A percentile compares a stretch with the other conserved stretches of the same genome.
phyloP scores from a whole-genome alignment of 2,888 invertebrate genomes.

The Neoascia interrupta region DNA sequence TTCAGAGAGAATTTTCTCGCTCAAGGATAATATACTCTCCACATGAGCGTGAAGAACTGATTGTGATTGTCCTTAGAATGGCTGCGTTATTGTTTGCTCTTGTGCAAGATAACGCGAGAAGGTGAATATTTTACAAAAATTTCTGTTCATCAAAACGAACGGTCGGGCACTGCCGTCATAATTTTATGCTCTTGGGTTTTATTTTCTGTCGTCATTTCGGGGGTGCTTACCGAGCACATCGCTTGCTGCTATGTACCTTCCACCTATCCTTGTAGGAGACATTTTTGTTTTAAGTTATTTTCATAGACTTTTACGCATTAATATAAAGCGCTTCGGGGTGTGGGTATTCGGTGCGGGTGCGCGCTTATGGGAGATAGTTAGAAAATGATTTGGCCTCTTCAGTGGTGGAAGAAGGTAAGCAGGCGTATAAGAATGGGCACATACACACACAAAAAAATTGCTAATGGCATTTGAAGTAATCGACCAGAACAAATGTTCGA shows the following conservation, averaged over 20 bases:
- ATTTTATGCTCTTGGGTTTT: conserved; percentile 36
- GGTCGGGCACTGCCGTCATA: conserved; percentile 21
- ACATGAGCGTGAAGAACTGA: conserved; percentile 67
- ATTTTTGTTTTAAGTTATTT: conserved; percentile 56
- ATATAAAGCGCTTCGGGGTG: neutral
- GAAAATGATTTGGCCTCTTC: conserved; percentile 49
- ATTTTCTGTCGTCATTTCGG: neutral
- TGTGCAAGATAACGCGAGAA: conserved; percentile 37
- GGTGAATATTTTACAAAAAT: conserved; percentile 55
- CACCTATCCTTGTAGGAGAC: conserved; percentile 8
- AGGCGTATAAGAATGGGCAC: conserved; percentile 17
- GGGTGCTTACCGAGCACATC: too few species aligned
- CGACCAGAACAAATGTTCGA: conserved; percentile 59
- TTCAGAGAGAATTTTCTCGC: conserved; percentile 24
- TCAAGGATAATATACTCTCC: conserved; percentile 58
- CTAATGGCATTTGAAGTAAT: conserved; percentile 61
- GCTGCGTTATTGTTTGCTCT: conserved; percentile 47
- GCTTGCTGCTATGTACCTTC: conserved; percentile 20
- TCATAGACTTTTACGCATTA: conserved; percentile 35
- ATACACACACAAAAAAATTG: conserved; percentile 38
- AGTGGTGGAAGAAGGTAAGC: conserved; percentile 35
- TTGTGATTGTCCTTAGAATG: conserved; percentile 61
- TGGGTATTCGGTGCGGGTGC: neutral
- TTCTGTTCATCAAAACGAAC: conserved; percentile 48
- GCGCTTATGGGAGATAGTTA: conserved; percentile 40